A percentile compares a stretch with the other conserved stretches of the same genome.
These are phyloP conservation scores for Sebastes flavidus DNA, from an alignment of 2,797 vertebrate species.

Conservation along the genomic window DNA sequence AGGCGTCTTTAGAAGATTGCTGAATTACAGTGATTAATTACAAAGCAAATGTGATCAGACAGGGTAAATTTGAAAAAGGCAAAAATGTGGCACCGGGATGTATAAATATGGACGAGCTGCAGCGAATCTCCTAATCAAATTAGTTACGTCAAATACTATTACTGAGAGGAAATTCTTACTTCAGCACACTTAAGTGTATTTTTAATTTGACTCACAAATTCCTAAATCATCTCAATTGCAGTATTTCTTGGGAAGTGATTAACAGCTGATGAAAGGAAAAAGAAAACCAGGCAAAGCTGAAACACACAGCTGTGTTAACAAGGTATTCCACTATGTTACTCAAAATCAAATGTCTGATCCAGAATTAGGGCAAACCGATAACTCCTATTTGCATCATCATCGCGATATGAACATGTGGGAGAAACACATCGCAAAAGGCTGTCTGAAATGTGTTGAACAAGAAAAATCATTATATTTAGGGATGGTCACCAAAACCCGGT, in stretches of 20 bases:
- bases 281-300: slow-evolving; percentile 3
- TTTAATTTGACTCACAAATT: slow-evolving; percentile 48
- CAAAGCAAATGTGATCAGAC: slow-evolving; percentile 74
- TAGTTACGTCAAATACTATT: slow-evolving; percentile 58
- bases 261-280: slow-evolving; percentile 26
- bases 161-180: slow-evolving; percentile 79
- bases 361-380: neutral
- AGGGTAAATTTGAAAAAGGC: slow-evolving; percentile 57
- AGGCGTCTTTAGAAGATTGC: slow-evolving; percentile 45
- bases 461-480: too few relatives aligned
- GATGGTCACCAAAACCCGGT: too few relatives aligned
- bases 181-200: slow-evolving; percentile 80
- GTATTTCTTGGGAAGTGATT: slow-evolving; percentile 16
- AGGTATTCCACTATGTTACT: slow-evolving; percentile 50
- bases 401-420: too few relatives aligned
- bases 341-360: slow-evolving; percentile 21
- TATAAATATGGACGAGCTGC: slow-evolving; percentile 58
- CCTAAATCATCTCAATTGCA: neutral
- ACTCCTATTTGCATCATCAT: too few relatives aligned
- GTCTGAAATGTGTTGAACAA: accelerated
- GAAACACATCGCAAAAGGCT: too few relatives aligned
- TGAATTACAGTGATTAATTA: slow-evolving; percentile 75
- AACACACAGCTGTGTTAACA: slow-evolving; percentile 4
- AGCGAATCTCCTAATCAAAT: slow-evolving; percentile 61
- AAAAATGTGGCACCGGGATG: slow-evolving; percentile 29